These are phyloP conservation scores for Sebastolobus altivelis DNA, from an alignment of 2,797 vertebrate species.

Conservation along the genomic window DNA sequence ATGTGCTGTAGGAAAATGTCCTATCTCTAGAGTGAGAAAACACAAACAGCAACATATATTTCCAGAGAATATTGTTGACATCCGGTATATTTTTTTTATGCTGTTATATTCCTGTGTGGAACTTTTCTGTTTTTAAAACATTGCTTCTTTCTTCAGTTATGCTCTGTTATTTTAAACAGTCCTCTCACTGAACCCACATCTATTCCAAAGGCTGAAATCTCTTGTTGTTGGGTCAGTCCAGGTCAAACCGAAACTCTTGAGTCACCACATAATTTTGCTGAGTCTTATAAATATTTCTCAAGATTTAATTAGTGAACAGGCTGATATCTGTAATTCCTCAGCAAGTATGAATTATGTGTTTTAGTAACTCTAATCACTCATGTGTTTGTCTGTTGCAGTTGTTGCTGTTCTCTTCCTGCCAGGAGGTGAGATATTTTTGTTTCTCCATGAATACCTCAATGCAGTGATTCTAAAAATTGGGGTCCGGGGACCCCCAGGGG, in stretches of 20 bases:
- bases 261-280: background rate
- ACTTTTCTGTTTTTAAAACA: background rate
- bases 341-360: background rate
- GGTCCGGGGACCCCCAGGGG: too few species aligned
- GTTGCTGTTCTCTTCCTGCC: slow-evolving; percentile 77
- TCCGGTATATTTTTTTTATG: slow-evolving; percentile 21
- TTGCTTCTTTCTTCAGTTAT: slow-evolving; percentile 1
- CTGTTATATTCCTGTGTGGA: slow-evolving; percentile 2
- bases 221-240: slow-evolving; percentile 18
- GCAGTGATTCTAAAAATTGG: background rate
- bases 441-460: background rate
- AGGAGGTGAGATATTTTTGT: slow-evolving; percentile 73
- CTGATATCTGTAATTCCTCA: background rate
- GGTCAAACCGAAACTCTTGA: slow-evolving; percentile 20
- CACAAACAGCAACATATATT: slow-evolving; percentile 31
- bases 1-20: slow-evolving; percentile 38
- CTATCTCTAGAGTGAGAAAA: slow-evolving; percentile 28
- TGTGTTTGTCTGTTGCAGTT: slow-evolving; percentile 78
- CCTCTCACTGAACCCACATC: slow-evolving; percentile 54
- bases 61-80: slow-evolving; percentile 6
- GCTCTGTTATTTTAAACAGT: slow-evolving; percentile 31
- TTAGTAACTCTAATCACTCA: slow-evolving; percentile 18
- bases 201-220: slow-evolving; percentile 20
- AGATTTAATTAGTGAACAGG: background rate
- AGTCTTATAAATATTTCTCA: slow-evolving; percentile 15